Evolutionary conservation across 2,797 vertebrate genomes (phyloP), one percentile per base, ranked within the genome.

Genomic region (Tinamus major): DNA sequence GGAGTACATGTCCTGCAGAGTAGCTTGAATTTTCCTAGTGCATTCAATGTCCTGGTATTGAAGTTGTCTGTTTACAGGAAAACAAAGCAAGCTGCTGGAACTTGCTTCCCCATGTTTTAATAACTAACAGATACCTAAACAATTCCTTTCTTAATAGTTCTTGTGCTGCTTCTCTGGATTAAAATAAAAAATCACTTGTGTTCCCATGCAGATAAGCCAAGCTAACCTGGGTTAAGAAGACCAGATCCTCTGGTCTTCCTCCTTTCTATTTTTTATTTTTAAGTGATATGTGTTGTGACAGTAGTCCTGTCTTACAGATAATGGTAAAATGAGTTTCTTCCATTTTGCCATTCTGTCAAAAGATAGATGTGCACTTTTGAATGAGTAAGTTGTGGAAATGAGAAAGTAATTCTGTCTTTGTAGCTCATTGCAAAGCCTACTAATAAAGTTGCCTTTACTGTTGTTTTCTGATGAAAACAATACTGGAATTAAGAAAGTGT

Each of bases 61-160:
- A 92, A 83, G 87, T 70, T 24, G 16, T 79, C 68, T 90, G 44
- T 87, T 95, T 83, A 80, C 65, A 59, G 10, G 82, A 79, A 92
- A 91, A 87, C 72, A 87, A 81, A 83, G 55, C 62, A 90, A 71
- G 42, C 55, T 42, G 14, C 55, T 33, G 72, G 69, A 87, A 55
- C 19, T 83, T 68, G 19, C 74, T 94, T 89, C 62, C 42, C 8
- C 35, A 8, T 80, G n/a, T 5, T 79, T 92, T 89, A 48, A 89
- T 83, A 44, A 46, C 26, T 53, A 79, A 35, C 56, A 55, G 80
- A 69, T 80, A 51, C 27, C 19, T 81, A 53, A 62, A 69, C 69
- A 88, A 61, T 72, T 81, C 18, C 56, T 65, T 71, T 72, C 31
- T 56, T 75, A 35, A 44, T 76, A 31, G 18, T 14, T 79, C 59